Conservation (phyloP, 2,888 invertebrate species). For the Meloe dianella region DNA sequence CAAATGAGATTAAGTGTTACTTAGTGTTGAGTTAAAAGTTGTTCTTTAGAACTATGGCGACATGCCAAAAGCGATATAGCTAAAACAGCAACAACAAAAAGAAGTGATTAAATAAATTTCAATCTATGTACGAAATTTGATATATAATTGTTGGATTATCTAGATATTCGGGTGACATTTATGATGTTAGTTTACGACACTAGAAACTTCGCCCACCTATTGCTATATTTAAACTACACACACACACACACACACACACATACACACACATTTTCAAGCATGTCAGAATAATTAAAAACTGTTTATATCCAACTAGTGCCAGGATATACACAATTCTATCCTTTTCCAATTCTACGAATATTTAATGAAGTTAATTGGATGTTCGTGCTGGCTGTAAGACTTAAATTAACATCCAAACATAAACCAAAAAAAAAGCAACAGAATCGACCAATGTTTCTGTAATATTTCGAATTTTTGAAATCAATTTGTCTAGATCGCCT, state of each 20-base stretch:
- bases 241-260: too few relatives aligned
- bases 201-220: constrained; percentile 15
- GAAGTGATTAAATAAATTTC: background rate
- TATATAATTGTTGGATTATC: background rate
- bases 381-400: background rate
- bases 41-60: constrained; percentile 21
- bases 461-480: constrained; percentile 8
- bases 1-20: constrained; percentile 34
- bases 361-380: constrained; percentile 6
- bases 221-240: constrained; percentile 18
- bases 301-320: constrained; percentile 18
- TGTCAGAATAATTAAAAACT: constrained; percentile 26
- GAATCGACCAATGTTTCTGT: background rate
- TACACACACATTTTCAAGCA: constrained; percentile 22
- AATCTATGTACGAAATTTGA: background rate
- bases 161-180: constrained; percentile 8
- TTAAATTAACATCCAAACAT: background rate
- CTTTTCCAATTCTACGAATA: background rate
- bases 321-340: constrained; percentile 8
- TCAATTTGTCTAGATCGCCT: constrained; percentile 5
- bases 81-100: background rate
- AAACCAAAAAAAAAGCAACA: background rate
- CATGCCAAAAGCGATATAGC: background rate
- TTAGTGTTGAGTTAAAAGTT: constrained; percentile 29
- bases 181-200: constrained; percentile 1